These are phyloP conservation scores for Chrysomela aeneicollis DNA, from an alignment of 2,888 invertebrate species.

Conservation along the genomic window DNA sequence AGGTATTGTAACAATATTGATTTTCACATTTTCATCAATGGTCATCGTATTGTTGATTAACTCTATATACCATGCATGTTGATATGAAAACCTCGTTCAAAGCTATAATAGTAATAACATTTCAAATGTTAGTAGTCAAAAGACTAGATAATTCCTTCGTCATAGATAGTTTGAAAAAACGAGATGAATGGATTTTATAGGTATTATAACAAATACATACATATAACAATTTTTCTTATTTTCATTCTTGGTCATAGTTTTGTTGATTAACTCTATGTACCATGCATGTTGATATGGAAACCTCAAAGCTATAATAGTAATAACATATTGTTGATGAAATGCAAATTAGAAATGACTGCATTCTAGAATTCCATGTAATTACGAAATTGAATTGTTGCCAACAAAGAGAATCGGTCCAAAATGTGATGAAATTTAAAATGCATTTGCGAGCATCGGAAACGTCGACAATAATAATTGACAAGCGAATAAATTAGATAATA, in stretches of 20 bases:
- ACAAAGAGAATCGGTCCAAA: slow-evolving; percentile 18
- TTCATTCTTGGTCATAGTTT: too few relatives aligned
- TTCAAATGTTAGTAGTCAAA: too few relatives aligned
- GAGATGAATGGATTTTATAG: too few relatives aligned
- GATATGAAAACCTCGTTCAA: not conserved
- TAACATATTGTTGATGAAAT: not conserved
- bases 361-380: slow-evolving; percentile 14
- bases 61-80: not conserved
- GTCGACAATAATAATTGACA: slow-evolving; percentile 29
- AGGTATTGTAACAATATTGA: too few relatives aligned
- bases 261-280: not conserved
- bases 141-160: too few relatives aligned
- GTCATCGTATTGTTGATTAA: too few relatives aligned
- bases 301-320: not conserved
- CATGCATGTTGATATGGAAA: not conserved
- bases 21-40: too few relatives aligned
- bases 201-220: too few relatives aligned
- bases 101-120: not conserved
- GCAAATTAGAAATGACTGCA: slow-evolving; percentile 1
- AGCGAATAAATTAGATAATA: slow-evolving; percentile 32
- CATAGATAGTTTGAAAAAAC: too few relatives aligned
- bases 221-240: too few relatives aligned
- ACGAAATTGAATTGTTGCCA: slow-evolving; percentile 11
- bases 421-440: slow-evolving; percentile 35
- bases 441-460: slow-evolving; percentile 28